Conservation (phyloP, 2,797 vertebrate species). For the Manis javanica region DNA sequence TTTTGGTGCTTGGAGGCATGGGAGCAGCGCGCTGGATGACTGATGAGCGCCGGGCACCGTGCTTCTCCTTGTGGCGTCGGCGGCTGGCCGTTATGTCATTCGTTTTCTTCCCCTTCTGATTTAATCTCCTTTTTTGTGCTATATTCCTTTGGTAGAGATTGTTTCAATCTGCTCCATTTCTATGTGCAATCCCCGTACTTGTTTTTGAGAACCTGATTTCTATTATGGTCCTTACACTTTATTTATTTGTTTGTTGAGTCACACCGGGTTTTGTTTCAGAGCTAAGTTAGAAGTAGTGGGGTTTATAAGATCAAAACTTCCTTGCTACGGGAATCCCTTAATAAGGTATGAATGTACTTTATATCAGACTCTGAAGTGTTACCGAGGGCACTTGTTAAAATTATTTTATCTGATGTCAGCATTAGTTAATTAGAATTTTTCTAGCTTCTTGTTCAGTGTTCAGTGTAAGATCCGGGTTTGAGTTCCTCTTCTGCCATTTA, state of each 20-base stretch:
- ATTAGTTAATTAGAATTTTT: slow-evolving; percentile 26
- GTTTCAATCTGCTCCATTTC: slow-evolving; percentile 52
- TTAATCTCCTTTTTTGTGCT: slow-evolving; percentile 70
- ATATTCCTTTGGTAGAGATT: slow-evolving; percentile 53
- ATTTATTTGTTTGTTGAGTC: slow-evolving; percentile 35
- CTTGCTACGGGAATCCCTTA: neutral
- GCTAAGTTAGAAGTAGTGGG: neutral
- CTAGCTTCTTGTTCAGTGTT: slow-evolving; percentile 40
- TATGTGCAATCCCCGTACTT: slow-evolving; percentile 15
- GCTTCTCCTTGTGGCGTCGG: slow-evolving; percentile 78
- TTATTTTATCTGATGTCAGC: neutral
- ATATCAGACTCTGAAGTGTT: neutral
- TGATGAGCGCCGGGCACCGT: neutral
- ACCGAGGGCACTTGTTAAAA: neutral
- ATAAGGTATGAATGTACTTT: slow-evolving; percentile 12
- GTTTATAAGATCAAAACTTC: slow-evolving; percentile 9
- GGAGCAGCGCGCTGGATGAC: slow-evolving; percentile 32
- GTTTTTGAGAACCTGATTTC: slow-evolving; percentile 52
- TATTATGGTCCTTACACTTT: slow-evolving; percentile 19
- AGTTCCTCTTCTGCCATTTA: neutral
- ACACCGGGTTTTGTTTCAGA: neutral
- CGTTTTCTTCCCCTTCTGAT: slow-evolving; percentile 78
- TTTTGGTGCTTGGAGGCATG: slow-evolving; percentile 41
- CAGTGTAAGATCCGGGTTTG: neutral
- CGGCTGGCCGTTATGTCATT: slow-evolving; percentile 70